phyloP scores from a whole-genome alignment of 2,113 vertebrate species.

The Gila orcuttii region DNA sequence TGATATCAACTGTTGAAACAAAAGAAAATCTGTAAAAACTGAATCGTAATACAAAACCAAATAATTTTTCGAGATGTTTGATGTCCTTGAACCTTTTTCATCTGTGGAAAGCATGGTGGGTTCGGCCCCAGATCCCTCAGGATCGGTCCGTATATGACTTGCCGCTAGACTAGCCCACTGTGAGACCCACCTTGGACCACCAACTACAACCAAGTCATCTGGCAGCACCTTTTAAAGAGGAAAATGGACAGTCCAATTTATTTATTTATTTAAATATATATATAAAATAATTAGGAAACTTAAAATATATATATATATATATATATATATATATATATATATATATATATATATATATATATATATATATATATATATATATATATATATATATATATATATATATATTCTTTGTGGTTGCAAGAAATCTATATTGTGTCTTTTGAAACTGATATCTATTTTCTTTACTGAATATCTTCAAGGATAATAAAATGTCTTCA shows the following conservation, averaged over 20 bases:
- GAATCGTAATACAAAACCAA: not conserved
- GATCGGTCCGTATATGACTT: slow-evolving; percentile 90
- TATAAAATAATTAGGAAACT: not conserved
- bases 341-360: no score
- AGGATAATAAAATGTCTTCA: not conserved
- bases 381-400: no score
- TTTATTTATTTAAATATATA: not conserved
- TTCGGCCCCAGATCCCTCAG: slow-evolving; percentile 83
- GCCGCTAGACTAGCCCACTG: slow-evolving; percentile 96
- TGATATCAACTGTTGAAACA: slow-evolving; percentile 63
- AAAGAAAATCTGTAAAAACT: slow-evolving; percentile 12
- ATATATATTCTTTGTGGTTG: not conserved
- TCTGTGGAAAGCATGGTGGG: slow-evolving; percentile 73
- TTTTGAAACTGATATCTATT: not conserved
- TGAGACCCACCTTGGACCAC: slow-evolving; percentile 91
- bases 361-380: no score
- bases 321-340: no score
- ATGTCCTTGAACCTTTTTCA: slow-evolving; percentile 80
- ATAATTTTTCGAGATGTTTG: not conserved
- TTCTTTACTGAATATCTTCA: not conserved
- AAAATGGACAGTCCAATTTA: not conserved
- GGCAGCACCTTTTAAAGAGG: slow-evolving; percentile 66
- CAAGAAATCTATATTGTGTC: not conserved
- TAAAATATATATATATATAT: no score
- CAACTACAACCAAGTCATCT: slow-evolving; percentile 80